Conservation (phyloP, 2,888 invertebrate genomes). For the Orthosia gracilis region DNA sequence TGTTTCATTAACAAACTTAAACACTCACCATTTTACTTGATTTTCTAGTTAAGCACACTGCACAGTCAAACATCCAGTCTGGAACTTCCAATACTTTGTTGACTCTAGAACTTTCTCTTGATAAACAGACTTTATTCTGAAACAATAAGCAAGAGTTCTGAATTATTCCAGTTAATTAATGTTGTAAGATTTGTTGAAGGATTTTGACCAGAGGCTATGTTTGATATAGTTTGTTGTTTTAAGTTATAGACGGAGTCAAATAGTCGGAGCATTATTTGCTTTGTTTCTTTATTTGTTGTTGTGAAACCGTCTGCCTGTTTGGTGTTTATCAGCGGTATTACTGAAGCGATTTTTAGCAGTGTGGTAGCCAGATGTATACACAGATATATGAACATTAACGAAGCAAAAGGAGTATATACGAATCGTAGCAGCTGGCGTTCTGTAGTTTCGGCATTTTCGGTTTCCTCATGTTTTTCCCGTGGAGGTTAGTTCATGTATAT, state of each 20-base stretch:
- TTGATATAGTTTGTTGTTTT: constrained; percentile 11
- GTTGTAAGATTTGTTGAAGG: constrained; percentile 18
- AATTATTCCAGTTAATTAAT: constrained; percentile 49
- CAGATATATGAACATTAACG: too few species aligned
- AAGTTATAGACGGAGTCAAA: constrained; percentile 6
- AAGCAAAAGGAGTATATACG: too few species aligned
- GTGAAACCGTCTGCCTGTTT: background rate
- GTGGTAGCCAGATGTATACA: too few species aligned
- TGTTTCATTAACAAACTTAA: constrained; percentile 3
- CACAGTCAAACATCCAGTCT: constrained; percentile 5
- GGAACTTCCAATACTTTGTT: constrained; percentile 31
- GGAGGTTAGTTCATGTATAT: too few species aligned
- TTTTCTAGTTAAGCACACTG: constrained; percentile 12
- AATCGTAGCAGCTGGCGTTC: too few species aligned
- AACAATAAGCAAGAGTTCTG: constrained; percentile 43
- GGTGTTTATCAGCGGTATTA: too few species aligned
- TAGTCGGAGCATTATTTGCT: constrained; percentile 13
- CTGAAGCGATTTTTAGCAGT: too few species aligned
- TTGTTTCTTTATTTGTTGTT: background rate
- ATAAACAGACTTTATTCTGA: constrained; percentile 36
- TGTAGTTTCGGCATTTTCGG: too few species aligned
- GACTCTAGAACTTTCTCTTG: background rate
- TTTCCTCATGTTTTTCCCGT: too few species aligned
- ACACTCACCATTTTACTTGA: background rate
- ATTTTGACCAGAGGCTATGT: constrained; percentile 12